Base-by-base conservation (phyloP, 2,113 vertebrate genomes). In the Alouatta palliata region DNA sequence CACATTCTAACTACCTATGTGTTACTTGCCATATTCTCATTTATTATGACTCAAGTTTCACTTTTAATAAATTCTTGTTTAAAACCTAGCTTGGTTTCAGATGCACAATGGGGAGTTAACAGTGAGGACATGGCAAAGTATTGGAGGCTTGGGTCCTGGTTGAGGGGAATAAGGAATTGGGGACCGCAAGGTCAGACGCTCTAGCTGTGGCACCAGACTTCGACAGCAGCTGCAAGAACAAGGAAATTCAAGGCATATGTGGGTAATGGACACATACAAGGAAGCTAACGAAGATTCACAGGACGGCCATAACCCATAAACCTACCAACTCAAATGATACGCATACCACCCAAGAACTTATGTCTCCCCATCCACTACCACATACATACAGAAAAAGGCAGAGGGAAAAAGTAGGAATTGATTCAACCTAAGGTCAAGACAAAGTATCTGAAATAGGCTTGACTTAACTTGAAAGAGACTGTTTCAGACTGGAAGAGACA, bases 31-130 rank as follows among this genome's bases (percentile, higher is more conserved):
- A 81, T 87, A 54, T 52, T 77, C 23, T 23, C 3, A 49, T 87
- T 92, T 91, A 91, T 77, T 12, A 56, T 71, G 88, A 68, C 32
- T 87, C 35, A 84, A 85, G 21, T 91, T 86, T 77, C 43, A 87
- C 7, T 11, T 93, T 91, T 86, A 81, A 27, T 80, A 68, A 37
- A 30, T 83, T 52, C 27, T 91, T 85, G 52, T 88, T 82, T 89
- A 30, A 87, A 90, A 80, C 47, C 27, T 82, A 61, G 75, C 11
- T 77, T 91, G 47, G 25, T 56, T 96, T 87, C 35, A 49, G 40
- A 47, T 83, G 2, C 56, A 52, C 10, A 47, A 5, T 6, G 61
- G 35, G 25, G 19, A 95, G 76, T 23, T 93, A 73, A 58, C 43
- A 37, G 49, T 43, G 32, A 92, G 25, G 21, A 80, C 90, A 92